Conservation (phyloP, 2,888 invertebrate species). For the Diarsia brunnea region DNA sequence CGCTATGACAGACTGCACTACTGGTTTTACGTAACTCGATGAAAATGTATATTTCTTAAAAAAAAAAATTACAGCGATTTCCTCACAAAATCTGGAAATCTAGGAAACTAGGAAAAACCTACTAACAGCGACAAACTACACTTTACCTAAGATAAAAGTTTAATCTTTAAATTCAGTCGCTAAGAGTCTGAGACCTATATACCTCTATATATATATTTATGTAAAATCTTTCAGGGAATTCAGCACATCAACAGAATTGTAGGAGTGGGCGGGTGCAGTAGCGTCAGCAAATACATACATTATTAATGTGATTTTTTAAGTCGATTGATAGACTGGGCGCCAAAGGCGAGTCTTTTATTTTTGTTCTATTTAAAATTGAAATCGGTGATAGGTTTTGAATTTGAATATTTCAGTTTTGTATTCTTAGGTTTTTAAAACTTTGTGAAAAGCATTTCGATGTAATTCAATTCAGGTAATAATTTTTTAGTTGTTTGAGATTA, state of each 20-base stretch:
- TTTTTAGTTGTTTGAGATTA: neutral
- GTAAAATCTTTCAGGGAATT: constrained; percentile 58
- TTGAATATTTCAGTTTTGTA: neutral
- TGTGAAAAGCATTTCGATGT: neutral
- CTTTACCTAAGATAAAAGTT: constrained; percentile 21
- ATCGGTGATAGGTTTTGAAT: neutral
- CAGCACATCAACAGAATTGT: constrained; percentile 53
- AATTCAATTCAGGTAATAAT: neutral
- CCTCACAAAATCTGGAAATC: neutral
- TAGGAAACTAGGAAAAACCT: neutral
- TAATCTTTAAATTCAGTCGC: constrained; percentile 14
- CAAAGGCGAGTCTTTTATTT: constrained; percentile 7
- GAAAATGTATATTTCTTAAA: neutral
- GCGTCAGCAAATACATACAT: constrained; percentile 61
- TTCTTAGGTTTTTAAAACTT: neutral
- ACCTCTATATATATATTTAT: constrained; percentile 50
- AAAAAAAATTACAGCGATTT: neutral
- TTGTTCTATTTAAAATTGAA: constrained; percentile 7
- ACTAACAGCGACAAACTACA: neutral
- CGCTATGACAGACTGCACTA: neutral
- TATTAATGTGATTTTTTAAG: constrained; percentile 53
- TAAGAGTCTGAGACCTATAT: constrained; percentile 10
- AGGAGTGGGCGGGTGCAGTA: constrained; percentile 48
- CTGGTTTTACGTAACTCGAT: neutral
- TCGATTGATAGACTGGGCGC: constrained; percentile 30